Evolutionary conservation across 2,113 vertebrate genomes (phyloP), one percentile per base, ranked within the genome.

Genomic region (Percopsis transmontana): DNA sequence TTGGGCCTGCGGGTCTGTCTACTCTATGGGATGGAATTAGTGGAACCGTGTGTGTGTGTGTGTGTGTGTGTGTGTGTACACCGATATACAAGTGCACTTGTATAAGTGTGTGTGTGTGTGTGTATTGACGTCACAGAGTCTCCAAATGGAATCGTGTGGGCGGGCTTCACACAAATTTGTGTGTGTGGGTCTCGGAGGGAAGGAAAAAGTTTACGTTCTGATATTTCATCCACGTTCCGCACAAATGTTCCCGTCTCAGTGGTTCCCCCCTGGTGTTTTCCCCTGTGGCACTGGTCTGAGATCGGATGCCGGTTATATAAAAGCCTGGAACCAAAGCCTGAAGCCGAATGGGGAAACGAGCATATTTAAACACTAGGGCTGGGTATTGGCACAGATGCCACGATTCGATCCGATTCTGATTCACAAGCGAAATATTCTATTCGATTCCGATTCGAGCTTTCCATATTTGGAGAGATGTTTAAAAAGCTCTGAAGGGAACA

Each of bases 251-350:
- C 21, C 8, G 42, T 33, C 21, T 15, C 10, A 13, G 45, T 6
- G 51, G 24, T 65, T 55, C 27, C 14, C 38, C 13, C 8, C 52
- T 33, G 41, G 60, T 61, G 23, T 54, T 21, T 51, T 21, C 15
- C 42, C 52, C 63, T 55, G 52, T 56, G 68, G 14, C 24, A 41
- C 58, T 20, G 48, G 52, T 65, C 52, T 68, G 18, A 16, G 56
- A 38, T 61, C 13, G 18, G 52, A 66, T 51, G 21, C 56, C 27
- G 27, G 27, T 33, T 33, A 33, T 33, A 33, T 7, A 33, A 4
- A 33, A 6, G 27, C n/a, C n/a, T n/a, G n/a, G n/a, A n/a, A n/a
- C n/a, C n/a, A n/a, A n/a, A n/a, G n/a, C n/a, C n/a, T n/a, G 8
- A 33, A 33, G 27, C 27, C 27, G 8, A 33, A 33, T 33, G 5